phyloP scores from a whole-genome alignment of 1,140 invertebrate genomes.

The Drosophila nikananu region DNA sequence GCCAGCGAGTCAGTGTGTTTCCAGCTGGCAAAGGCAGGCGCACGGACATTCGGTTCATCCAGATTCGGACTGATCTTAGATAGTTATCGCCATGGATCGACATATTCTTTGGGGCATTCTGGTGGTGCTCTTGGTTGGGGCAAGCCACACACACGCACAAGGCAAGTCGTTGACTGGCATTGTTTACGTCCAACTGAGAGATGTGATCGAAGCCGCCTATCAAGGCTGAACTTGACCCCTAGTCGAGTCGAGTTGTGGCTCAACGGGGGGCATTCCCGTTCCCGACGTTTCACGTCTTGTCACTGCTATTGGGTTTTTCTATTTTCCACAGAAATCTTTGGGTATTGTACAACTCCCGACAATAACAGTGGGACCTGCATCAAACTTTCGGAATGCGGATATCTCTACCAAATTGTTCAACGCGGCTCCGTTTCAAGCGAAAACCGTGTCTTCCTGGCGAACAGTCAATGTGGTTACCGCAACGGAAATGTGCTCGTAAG shows the following conservation, averaged over 20 bases:
- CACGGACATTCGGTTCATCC: constrained; percentile 23
- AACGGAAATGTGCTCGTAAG: constrained; percentile 61
- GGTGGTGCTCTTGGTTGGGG: constrained; percentile 21
- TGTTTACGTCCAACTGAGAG: constrained; percentile 15
- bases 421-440: constrained; percentile 14
- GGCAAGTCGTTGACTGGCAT: constrained; percentile 36
- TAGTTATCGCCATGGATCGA: constrained; percentile 28
- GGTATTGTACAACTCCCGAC: constrained; percentile 60
- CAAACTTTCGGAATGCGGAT: constrained; percentile 44
- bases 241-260: constrained; percentile 17
- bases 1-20: constrained; percentile 55
- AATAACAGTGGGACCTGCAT: constrained; percentile 59
- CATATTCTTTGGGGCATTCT: constrained; percentile 37
- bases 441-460: constrained; percentile 36
- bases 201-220: constrained; percentile 49
- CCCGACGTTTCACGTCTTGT: constrained; percentile 3
- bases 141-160: constrained; percentile 34
- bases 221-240: constrained; percentile 71
- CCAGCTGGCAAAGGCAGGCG: constrained; percentile 34
- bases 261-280: constrained; percentile 31
- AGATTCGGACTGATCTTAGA: constrained; percentile 7
- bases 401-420: constrained; percentile 54
- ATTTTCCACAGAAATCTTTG: constrained; percentile 53
- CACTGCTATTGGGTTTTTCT: constrained; percentile 18
- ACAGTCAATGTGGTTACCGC: constrained; percentile 66